These are phyloP conservation scores for Amphiprion percula DNA, from an alignment of 2,113 vertebrate species.

Conservation along the genomic window DNA sequence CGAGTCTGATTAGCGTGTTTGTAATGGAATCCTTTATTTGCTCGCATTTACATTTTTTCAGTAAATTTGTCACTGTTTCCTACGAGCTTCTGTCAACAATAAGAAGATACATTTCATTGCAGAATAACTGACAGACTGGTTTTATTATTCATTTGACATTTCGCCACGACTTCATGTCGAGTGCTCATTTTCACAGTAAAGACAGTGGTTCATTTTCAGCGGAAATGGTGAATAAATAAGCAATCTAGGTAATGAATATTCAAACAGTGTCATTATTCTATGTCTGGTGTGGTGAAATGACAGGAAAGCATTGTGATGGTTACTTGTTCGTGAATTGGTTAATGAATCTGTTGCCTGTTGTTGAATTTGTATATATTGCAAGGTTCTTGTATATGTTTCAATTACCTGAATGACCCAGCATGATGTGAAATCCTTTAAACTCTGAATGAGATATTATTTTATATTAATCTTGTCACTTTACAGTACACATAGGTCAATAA, in stretches of 20 bases:
- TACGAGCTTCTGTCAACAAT: conserved; percentile 19
- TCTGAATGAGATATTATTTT: conserved; percentile 22
- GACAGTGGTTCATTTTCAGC: conserved; percentile 29
- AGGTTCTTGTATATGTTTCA: conserved; percentile 18
- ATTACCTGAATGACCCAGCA: conserved; percentile 10
- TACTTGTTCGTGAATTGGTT: conserved; percentile 20
- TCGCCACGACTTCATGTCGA: conserved; percentile 35
- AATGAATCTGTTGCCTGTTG: conserved; percentile 16
- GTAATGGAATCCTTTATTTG: background rate
- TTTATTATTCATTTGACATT: conserved; percentile 56
- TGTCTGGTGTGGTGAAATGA: conserved; percentile 6
- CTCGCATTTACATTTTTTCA: conserved; percentile 39
- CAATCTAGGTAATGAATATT: conserved; percentile 56
- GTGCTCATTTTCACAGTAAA: conserved; percentile 40
- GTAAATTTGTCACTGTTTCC: background rate
- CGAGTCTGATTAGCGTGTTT: too few species aligned
- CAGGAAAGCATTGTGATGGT: conserved; percentile 1
- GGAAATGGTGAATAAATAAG: conserved; percentile 48
- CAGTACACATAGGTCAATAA: conserved; percentile 27
- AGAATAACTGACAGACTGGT: conserved; percentile 26
- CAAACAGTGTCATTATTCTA: conserved; percentile 32
- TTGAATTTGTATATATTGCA: conserved; percentile 1
- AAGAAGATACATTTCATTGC: conserved; percentile 27
- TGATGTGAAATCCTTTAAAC: conserved; percentile 18
- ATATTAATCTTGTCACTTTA: background rate